A percentile compares a stretch with the other conserved stretches of the same genome.
phyloP scores from a whole-genome alignment of 2,888 invertebrate genomes.

The Microplitis deprimator region DNA sequence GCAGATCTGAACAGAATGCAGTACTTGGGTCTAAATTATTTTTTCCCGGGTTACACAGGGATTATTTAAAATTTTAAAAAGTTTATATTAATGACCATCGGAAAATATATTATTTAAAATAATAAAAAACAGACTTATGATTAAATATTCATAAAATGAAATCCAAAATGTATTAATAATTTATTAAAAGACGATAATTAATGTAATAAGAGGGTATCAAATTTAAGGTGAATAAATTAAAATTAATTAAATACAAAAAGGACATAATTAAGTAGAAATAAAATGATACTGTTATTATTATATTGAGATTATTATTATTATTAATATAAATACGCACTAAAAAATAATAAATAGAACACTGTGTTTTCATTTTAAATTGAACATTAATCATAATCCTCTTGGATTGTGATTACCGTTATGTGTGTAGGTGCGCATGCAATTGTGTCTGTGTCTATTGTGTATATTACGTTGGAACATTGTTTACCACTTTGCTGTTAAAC shows the following conservation, averaged over 20 bases:
- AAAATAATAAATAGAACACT: background rate
- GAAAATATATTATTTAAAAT: too few species aligned
- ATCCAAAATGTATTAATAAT: background rate
- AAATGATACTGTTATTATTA: background rate
- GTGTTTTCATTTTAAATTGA: constrained; percentile 4
- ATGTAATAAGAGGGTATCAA: background rate
- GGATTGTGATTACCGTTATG: background rate
- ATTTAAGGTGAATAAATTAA: background rate
- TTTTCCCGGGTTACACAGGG: too few species aligned
- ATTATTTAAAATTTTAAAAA: too few species aligned
- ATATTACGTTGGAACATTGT: constrained; percentile 23
- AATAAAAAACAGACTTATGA: too few species aligned
- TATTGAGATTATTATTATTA: background rate
- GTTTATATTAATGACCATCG: too few species aligned
- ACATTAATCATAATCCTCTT: constrained; percentile 29
- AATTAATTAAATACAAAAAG: background rate
- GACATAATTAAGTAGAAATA: background rate
- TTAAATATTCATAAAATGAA: too few species aligned
- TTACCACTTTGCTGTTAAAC: constrained; percentile 22
- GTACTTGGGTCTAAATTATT: too few species aligned
- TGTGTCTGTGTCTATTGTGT: background rate
- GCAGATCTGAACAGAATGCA: too few species aligned
- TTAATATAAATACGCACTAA: background rate
- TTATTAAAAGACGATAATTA: background rate
- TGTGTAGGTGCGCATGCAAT: background rate